Base-by-base conservation (phyloP, 2,113 vertebrate genomes). In the Corvus hawaiiensis region DNA sequence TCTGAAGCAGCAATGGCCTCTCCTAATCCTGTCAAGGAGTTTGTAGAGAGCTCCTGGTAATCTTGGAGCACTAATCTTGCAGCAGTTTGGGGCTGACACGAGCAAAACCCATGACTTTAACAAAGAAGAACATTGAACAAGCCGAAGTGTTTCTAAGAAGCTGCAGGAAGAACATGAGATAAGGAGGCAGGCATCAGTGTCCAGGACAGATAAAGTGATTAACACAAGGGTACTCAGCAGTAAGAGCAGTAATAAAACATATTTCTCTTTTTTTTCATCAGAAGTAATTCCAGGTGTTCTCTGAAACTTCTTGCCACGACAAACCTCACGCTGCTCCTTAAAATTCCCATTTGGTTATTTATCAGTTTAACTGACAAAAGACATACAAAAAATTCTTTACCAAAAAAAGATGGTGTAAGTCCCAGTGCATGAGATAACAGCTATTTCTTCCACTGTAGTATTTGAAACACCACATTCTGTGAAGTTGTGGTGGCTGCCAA, bases 161-260 rank as follows among this genome's bases (percentile, higher is more conserved):
- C 90, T 91, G 72, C 72, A 69, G 94, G 78, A 66, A 90, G 90
- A 88, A 90, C 82, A 90, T 11, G 85, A 95, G 94, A 96, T 96
- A 96, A 96, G 79, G 59, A 90, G 26, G 49, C 6, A 84, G 81
- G 67, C 71, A 91, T 51, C 82, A n/a, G 82, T 91, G 96, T 52
- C 49, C 59, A 66, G 75, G 82, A 90, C 77, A 95, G 91, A 96
- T 94, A 96, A 96, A 93, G 90, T 39, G 94, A 94, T 96, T 96
- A 96, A 90, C 69, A 27, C 35, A 74, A 88, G 46, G 56, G 55
- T 86, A 74, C 87, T 93, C 82, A 63, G 76, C 64, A 96, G 85
- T 86, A 92, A 86, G 89, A 84, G 64, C 75, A 86, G 68, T 56
- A 96, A 84, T 90, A 83, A 87, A 89, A 76, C 27, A 16, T 16